Percentiles rank a stretch among this genome's conserved stretches.
Evolutionary conservation across 1,140 invertebrate species (phyloP).

Genomic region (Gonioctena quinquepunctata): DNA sequence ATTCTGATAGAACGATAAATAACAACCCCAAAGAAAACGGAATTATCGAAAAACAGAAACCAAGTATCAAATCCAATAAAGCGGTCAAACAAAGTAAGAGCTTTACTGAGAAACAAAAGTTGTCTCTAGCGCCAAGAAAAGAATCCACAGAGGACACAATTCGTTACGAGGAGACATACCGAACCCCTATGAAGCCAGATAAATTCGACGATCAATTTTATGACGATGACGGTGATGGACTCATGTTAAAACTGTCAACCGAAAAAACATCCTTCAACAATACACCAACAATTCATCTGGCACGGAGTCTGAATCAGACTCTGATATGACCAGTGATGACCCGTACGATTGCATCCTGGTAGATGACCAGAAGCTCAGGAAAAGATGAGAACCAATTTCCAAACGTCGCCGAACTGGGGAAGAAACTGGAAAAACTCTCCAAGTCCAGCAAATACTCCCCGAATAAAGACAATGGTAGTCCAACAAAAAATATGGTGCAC

Average conservation of each 20-base stretch:
- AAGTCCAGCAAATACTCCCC: constrained; percentile 53
- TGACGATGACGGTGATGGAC: constrained; percentile 64
- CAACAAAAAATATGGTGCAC: constrained; percentile 24
- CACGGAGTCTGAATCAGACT: constrained; percentile 58
- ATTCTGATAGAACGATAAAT: constrained; percentile 52
- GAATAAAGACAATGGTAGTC: constrained; percentile 49
- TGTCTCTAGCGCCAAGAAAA: constrained; percentile 51
- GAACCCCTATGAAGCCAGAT: constrained; percentile 54
- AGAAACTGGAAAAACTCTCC: constrained; percentile 59
- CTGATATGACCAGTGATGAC: constrained; percentile 69
- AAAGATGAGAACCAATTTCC: constrained; percentile 45
- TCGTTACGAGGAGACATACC: constrained; percentile 32
- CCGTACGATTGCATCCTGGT: constrained; percentile 75
- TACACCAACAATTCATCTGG: constrained; percentile 64
- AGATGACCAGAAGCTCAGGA: constrained; percentile 64
- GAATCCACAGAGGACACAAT: constrained; percentile 52
- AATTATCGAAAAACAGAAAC: constrained; percentile 8
- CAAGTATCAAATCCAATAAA: neutral
- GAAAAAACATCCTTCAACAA: constrained; percentile 70
- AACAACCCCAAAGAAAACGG: constrained; percentile 32
- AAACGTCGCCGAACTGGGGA: constrained; percentile 55
- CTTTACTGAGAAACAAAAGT: constrained; percentile 39
- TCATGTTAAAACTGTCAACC: constrained; percentile 67
- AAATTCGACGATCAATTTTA: constrained; percentile 65
- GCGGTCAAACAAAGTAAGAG: constrained; percentile 37